Evolutionary conservation across 2,113 vertebrate genomes (phyloP).

Genomic region (Beaufortia kweichowensis): DNA sequence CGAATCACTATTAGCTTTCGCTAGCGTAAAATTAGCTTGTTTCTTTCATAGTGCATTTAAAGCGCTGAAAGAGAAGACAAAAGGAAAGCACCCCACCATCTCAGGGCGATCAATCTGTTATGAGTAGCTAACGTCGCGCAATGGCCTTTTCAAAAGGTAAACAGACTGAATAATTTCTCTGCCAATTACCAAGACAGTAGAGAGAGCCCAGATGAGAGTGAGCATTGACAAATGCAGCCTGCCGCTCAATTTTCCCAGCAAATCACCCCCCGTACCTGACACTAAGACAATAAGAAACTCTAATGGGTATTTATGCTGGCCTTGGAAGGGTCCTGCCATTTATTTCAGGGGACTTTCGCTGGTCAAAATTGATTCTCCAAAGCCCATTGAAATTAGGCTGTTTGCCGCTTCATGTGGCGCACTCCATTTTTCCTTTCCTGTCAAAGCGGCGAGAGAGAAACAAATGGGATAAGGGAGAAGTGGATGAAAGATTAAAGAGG

Average conservation of each 20-base stretch:
- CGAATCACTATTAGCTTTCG: background rate
- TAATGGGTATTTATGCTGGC: slow-evolving; percentile 74
- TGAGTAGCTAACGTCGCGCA: slow-evolving; percentile 2
- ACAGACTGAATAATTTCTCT: slow-evolving; percentile 69
- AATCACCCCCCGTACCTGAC: slow-evolving; percentile 61
- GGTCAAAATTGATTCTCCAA: slow-evolving; percentile 61
- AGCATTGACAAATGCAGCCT: slow-evolving; percentile 71
- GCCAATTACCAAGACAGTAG: slow-evolving; percentile 73
- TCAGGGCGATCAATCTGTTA: slow-evolving; percentile 65
- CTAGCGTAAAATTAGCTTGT: slow-evolving; percentile 22
- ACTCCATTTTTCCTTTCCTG: slow-evolving; percentile 40
- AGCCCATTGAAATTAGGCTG: slow-evolving; percentile 56
- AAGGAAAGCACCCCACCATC: slow-evolving; percentile 7
- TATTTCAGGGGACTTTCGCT: slow-evolving; percentile 64
- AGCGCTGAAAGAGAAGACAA: slow-evolving; percentile 15
- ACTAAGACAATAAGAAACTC: slow-evolving; percentile 70
- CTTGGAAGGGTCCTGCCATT: slow-evolving; percentile 63
- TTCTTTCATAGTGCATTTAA: slow-evolving; percentile 23
- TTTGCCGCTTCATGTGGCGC: slow-evolving; percentile 51
- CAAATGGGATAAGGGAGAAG: slow-evolving; percentile 1
- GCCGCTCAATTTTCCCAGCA: slow-evolving; percentile 67
- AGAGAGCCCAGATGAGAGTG: slow-evolving; percentile 65
- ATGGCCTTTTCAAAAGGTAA: slow-evolving; percentile 66
- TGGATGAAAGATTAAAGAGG: background rate
- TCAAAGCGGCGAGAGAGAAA: slow-evolving; percentile 17